These are phyloP conservation scores for Coendou prehensilis DNA, from an alignment of 2,797 vertebrate genomes.

Conservation along the genomic window DNA sequence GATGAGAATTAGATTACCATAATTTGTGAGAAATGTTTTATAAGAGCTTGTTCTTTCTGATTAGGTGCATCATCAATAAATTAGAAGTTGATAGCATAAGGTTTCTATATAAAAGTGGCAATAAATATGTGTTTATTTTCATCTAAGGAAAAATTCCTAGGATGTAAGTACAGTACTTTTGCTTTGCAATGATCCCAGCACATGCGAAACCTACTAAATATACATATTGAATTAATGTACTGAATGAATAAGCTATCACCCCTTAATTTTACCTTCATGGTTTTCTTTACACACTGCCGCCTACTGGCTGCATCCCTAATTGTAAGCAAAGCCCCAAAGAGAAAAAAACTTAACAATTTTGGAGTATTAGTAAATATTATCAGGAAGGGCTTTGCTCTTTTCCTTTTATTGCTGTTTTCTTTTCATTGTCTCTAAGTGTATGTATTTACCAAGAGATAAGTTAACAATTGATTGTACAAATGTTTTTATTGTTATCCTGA, in stretches of 20 bases:
- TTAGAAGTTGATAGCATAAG: constrained; percentile 71
- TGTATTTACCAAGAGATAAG: not conserved
- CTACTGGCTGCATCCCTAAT: not conserved
- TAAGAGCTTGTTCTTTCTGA: constrained; percentile 78
- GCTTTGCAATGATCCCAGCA: not conserved
- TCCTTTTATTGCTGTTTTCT: not conserved
- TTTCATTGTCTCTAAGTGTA: not conserved
- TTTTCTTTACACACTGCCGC: not conserved
- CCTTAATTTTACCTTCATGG: not conserved
- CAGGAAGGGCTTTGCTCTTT: not conserved
- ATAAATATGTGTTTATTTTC: constrained; percentile 61
- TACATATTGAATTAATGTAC: not conserved
- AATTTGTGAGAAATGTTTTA: constrained; percentile 73
- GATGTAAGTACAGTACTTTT: constrained; percentile 33
- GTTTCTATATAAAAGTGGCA: constrained; percentile 60
- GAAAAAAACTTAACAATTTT: not conserved
- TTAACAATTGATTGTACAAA: not conserved
- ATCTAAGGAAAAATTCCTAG: constrained; percentile 25
- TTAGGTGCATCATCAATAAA: constrained; percentile 77
- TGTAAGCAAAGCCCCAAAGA: constrained; percentile 44
- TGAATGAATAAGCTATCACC: not conserved
- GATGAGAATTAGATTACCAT: constrained; percentile 75
- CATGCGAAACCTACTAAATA: not conserved
- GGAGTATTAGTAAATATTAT: not conserved
- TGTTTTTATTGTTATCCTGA: not conserved